These are phyloP conservation scores for Bufotes viridis DNA, from an alignment of 2,797 vertebrate species.

Conservation along the genomic window DNA sequence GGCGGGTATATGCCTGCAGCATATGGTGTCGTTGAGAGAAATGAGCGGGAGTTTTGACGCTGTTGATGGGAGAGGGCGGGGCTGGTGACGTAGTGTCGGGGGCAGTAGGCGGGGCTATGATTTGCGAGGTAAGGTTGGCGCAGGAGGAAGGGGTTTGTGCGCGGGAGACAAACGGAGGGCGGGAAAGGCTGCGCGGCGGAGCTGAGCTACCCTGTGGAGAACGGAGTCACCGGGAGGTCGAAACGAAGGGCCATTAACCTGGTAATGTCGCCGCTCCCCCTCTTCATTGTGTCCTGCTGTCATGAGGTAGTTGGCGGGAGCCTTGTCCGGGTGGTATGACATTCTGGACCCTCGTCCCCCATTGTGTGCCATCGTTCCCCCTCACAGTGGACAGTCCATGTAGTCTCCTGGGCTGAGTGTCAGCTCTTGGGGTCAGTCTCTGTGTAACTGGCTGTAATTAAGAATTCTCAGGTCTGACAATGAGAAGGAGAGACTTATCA, in stretches of 20 bases:
- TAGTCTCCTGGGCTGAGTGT: too few species aligned
- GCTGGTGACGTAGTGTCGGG: background rate
- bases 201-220: background rate
- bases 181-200: background rate
- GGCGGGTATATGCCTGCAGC: background rate
- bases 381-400: too few species aligned
- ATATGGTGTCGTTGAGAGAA: background rate
- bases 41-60: background rate
- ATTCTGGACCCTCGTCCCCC: too few species aligned
- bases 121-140: background rate
- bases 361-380: too few species aligned
- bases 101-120: background rate
- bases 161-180: background rate
- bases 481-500: too few species aligned
- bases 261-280: background rate
- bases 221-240: background rate
- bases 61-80: background rate
- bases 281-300: background rate
- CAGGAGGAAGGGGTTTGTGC: conserved; percentile 36
- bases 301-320: background rate
- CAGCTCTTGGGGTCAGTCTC: too few species aligned
- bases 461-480: too few species aligned
- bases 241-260: background rate
- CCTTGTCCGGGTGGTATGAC: too few species aligned
- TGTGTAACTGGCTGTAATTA: too few species aligned